Conservation (phyloP, 2,888 invertebrate species). For the Gordius sp. region DNA sequence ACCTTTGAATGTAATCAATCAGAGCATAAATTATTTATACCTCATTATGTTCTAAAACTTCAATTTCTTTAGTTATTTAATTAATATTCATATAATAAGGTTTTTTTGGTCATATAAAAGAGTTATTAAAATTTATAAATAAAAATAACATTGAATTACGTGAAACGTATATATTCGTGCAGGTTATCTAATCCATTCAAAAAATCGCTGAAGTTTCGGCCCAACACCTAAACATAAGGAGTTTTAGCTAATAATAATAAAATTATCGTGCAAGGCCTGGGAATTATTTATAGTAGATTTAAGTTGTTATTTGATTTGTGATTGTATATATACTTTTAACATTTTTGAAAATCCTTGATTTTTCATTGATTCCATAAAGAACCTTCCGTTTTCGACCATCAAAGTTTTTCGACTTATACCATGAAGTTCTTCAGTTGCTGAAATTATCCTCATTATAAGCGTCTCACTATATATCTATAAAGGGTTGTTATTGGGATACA, state of each 20-base stretch:
- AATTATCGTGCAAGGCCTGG: not conserved
- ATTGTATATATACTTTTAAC: not conserved
- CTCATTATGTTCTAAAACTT: no score
- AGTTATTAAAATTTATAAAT: not conserved
- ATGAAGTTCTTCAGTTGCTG: slow-evolving; percentile 23
- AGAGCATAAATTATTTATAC: no score
- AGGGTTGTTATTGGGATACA: no score
- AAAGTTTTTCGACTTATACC: slow-evolving; percentile 20
- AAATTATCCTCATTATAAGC: slow-evolving; percentile 22
- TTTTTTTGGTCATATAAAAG: not conserved
- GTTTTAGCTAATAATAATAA: not conserved
- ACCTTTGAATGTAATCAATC: no score
- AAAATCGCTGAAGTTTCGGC: slow-evolving; percentile 25
- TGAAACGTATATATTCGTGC: slow-evolving; percentile 18
- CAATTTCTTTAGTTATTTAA: not conserved
- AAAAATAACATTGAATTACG: not conserved
- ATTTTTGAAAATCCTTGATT: not conserved
- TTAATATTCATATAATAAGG: not conserved
- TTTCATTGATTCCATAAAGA: slow-evolving; percentile 21
- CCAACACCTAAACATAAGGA: slow-evolving; percentile 24
- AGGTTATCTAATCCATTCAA: slow-evolving; percentile 25
- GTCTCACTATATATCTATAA: slow-evolving; percentile 21
- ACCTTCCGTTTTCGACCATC: slow-evolving; percentile 21
- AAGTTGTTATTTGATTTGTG: not conserved
- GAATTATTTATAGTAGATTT: not conserved